Percentiles rank a stretch among this genome's conserved stretches.
phyloP scores from a whole-genome alignment of 1,140 invertebrate genomes.

The Drosophila dunni region DNA sequence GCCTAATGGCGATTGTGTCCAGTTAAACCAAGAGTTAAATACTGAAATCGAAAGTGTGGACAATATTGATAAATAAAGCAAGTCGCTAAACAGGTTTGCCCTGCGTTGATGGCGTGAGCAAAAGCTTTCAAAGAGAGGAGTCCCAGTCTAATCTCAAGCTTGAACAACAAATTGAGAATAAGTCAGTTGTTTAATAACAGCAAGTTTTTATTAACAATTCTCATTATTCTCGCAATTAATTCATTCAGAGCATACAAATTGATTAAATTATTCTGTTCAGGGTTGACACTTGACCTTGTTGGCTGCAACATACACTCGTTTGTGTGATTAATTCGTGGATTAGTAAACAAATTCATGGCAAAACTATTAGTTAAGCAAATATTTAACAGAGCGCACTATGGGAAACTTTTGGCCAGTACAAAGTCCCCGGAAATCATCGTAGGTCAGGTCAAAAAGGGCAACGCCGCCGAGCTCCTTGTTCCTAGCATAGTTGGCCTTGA shows the following conservation, averaged over 20 bases:
- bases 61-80: too few relatives aligned
- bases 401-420: constrained; percentile 92
- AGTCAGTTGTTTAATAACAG: too few relatives aligned
- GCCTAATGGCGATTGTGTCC: too few relatives aligned
- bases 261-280: too few relatives aligned
- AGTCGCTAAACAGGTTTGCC: too few relatives aligned
- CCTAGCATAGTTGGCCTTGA: constrained; percentile 91
- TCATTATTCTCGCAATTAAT: constrained; percentile 45
- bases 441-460: constrained; percentile 91
- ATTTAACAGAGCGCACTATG: constrained; percentile 87
- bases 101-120: too few relatives aligned
- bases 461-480: constrained; percentile 91
- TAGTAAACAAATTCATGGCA: constrained; percentile 6
- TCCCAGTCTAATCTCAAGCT: too few relatives aligned
- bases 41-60: constrained; percentile 74
- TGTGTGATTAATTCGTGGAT: not conserved
- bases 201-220: too few relatives aligned
- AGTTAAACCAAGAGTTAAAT: constrained; percentile 89
- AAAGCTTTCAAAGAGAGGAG: too few relatives aligned
- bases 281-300: too few relatives aligned
- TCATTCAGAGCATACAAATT: constrained; percentile 41
- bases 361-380: constrained; percentile 85
- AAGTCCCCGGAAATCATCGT: constrained; percentile 93
- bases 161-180: too few relatives aligned
- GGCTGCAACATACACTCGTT: not conserved